Evolutionary conservation across 2,888 invertebrate species (phyloP), one percentile per base, ranked within the genome.

Genomic region (Tuta absoluta): DNA sequence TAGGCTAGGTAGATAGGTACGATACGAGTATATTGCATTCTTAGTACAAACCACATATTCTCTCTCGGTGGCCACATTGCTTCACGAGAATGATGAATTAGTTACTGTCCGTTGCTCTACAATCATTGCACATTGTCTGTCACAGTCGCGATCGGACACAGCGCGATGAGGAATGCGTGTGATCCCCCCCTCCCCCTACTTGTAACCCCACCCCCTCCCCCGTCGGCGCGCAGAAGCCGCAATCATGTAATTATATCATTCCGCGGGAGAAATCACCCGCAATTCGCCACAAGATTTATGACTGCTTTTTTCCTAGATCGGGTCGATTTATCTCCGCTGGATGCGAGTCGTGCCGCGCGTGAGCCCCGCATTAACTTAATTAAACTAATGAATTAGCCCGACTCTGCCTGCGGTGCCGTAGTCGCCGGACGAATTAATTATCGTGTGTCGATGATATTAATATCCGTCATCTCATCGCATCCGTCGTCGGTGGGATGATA

Each of bases 181-280:
- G 28, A 5, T 8, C 56, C 17, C 17, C n/a, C 56, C 33, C 17
- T 17, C 14, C 56, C 24, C 53, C 24, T 10, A 14, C 24, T 33
- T 33, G 33, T 17, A 17, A 10, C 17, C 45, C n/a, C 48, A 17
- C 64, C 63, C 62, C 69, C 62, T 66, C 62, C 66, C 63, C 66
- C 63, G 19, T 17, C 62, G 14, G 12, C 19, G 21, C 14, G 23
- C 53, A 48, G 70, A 64, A 60, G 66, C 64, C 65, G 75, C 80
- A 80, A 81, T 82, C 80, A 79, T 77, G 79, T 77, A 82, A 82
- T 82, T 82, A 82, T 82, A 81, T 80, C 76, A 82, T 81, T 81
- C 81, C 79, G 68, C 67, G 72, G 73, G 76, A 77, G 78, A 80
- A 80, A 80, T 79, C 80, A 77, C 73, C 74, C 75, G 74, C 77